These are phyloP conservation scores for Caenorhabditis sp. DNA, from an alignment of 2,888 invertebrate species.

Conservation along the genomic window DNA sequence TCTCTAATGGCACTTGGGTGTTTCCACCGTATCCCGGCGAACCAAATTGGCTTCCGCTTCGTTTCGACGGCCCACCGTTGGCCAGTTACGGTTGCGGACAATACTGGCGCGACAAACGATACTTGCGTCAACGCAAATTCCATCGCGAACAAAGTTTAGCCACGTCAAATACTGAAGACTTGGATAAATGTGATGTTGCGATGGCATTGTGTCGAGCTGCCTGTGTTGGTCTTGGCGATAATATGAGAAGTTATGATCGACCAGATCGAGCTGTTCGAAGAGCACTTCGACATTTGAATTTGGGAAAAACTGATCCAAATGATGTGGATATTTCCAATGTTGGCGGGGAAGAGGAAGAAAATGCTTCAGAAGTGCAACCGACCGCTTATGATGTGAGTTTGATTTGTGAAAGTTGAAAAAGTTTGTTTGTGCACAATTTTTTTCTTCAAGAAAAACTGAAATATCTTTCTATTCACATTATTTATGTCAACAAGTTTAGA, in stretches of 20 bases:
- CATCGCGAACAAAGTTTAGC: constrained; percentile 31
- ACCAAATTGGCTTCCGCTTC: constrained; percentile 40
- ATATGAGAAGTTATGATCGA: neutral
- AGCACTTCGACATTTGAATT: constrained; percentile 19
- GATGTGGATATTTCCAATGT: neutral
- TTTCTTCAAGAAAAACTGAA: no score
- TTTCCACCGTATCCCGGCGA: constrained; percentile 11
- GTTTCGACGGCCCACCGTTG: constrained; percentile 33
- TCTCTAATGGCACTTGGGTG: neutral
- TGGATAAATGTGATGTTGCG: constrained; percentile 40
- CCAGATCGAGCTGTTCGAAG: constrained; percentile 19
- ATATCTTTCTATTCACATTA: no score
- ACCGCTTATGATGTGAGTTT: neutral
- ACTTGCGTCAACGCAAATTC: constrained; percentile 39
- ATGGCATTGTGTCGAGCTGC: constrained; percentile 31
- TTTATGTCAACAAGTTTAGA: neutral
- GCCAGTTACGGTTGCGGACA: constrained; percentile 28
- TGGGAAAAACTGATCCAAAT: neutral
- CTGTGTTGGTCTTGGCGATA: neutral
- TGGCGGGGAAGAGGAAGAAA: neutral
- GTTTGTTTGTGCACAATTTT: no score
- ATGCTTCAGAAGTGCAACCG: neutral
- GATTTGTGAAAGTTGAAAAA: neutral
- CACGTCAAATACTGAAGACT: constrained; percentile 30
- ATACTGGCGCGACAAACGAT: constrained; percentile 54